Conservation (phyloP, 2,113 vertebrate genomes). For the Pygoscelis antarcticus region DNA sequence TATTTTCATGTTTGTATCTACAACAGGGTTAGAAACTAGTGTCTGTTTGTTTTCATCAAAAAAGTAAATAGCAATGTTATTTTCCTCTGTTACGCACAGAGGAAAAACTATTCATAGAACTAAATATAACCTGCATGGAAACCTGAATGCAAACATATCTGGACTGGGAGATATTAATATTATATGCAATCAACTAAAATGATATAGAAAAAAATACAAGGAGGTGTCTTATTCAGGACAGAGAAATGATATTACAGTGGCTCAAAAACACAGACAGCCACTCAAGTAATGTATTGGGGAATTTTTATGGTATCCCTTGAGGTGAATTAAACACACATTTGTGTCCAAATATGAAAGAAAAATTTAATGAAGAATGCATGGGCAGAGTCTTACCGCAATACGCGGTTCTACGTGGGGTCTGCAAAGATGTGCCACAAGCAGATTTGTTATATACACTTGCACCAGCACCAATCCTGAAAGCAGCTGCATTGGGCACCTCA, state of each 20-base stretch:
- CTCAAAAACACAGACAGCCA: not conserved
- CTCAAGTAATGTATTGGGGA: not conserved
- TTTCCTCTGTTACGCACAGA: not conserved
- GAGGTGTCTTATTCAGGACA: not conserved
- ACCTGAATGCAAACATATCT: not conserved
- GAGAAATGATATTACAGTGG: not conserved
- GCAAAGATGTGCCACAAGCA: too few species aligned
- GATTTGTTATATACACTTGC: too few species aligned
- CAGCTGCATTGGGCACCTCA: too few species aligned
- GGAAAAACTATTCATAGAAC: constrained; percentile 16
- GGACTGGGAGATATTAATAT: not conserved
- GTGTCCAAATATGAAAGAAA: too few species aligned
- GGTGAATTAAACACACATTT: too few species aligned
- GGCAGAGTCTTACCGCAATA: too few species aligned
- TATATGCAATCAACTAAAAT: constrained; percentile 23
- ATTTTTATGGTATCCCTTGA: too few species aligned
- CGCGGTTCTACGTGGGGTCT: too few species aligned
- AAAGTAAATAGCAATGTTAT: not conserved
- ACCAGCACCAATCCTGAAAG: too few species aligned
- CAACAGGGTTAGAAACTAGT: not conserved
- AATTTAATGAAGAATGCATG: too few species aligned
- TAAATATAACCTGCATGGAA: not conserved
- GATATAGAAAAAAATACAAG: not conserved
- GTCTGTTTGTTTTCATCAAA: not conserved
- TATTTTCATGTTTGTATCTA: not conserved